A percentile compares a stretch with the other conserved stretches of the same genome.
Evolutionary conservation across 2,888 invertebrate genomes (phyloP).

Genomic region (Julus scandinavius): DNA sequence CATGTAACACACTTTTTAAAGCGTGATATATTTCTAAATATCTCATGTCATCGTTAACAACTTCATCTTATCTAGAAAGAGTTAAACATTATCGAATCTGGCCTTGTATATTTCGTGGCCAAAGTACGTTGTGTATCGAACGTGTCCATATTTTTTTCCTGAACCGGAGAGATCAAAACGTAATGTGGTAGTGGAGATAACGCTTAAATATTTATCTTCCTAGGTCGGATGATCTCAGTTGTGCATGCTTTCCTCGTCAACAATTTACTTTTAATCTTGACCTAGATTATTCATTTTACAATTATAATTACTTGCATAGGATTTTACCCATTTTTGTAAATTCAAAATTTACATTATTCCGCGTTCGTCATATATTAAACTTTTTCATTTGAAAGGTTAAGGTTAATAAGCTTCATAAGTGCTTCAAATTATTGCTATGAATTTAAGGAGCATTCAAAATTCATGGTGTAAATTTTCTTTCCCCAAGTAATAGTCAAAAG

Average conservation of each 20-base stretch:
- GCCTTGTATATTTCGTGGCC: neutral
- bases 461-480: neutral
- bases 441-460: too few species aligned
- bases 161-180: neutral
- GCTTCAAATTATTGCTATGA: too few species aligned
- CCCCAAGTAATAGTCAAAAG: neutral
- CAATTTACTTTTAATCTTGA: too few species aligned
- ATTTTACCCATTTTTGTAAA: neutral
- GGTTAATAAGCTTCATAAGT: too few species aligned
- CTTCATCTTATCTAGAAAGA: neutral
- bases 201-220: neutral
- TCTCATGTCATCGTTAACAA: neutral
- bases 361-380: too few species aligned
- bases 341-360: too few species aligned
- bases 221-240: neutral
- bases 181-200: neutral
- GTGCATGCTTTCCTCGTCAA: too few species aligned
- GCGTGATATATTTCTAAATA: neutral
- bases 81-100: slow-evolving; percentile 12
- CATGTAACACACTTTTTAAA: neutral
- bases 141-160: neutral
- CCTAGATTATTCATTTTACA: too few species aligned
- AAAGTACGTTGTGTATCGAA: neutral
- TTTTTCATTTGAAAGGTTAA: too few species aligned
- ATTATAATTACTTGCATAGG: too few species aligned